Percentiles rank a stretch among this genome's conserved stretches.
These are phyloP conservation scores for Agonopterix heracliana DNA, from an alignment of 2,888 invertebrate species.

Conservation along the genomic window DNA sequence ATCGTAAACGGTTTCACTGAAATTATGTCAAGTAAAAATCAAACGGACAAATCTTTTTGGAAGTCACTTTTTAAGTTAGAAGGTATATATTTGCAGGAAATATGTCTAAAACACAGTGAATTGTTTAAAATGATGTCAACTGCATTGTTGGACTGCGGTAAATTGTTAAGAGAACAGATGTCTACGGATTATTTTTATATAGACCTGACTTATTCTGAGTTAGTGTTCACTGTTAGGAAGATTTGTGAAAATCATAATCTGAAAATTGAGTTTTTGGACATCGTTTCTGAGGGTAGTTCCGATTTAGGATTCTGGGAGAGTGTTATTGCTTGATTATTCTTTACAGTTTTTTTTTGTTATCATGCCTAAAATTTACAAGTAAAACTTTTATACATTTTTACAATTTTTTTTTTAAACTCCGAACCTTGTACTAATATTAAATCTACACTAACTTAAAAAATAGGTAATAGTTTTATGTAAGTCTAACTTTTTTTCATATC, in stretches of 20 bases:
- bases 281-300: constrained; percentile 55
- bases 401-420: no score
- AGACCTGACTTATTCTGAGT: constrained; percentile 68
- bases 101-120: constrained; percentile 45
- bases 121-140: constrained; percentile 42
- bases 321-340: not conserved
- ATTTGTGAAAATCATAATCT: constrained; percentile 53
- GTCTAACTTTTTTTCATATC: no score
- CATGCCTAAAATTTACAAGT: no score
- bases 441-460: no score
- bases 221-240: constrained; percentile 53
- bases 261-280: constrained; percentile 53
- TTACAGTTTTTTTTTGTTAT: no score
- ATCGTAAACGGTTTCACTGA: constrained; percentile 31
- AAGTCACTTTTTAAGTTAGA: constrained; percentile 39
- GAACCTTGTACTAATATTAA: no score
- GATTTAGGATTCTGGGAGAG: constrained; percentile 59
- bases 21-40: constrained; percentile 33
- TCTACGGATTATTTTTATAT: constrained; percentile 58
- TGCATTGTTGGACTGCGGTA: constrained; percentile 58
- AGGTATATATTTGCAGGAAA: constrained; percentile 33
- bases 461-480: no score
- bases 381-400: no score
- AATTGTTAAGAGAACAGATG: constrained; percentile 47
- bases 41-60: constrained; percentile 47